Percentiles rank a stretch among this genome's conserved stretches.
phyloP scores from a whole-genome alignment of 2,113 vertebrate species.

The Baryphthengus martii region DNA sequence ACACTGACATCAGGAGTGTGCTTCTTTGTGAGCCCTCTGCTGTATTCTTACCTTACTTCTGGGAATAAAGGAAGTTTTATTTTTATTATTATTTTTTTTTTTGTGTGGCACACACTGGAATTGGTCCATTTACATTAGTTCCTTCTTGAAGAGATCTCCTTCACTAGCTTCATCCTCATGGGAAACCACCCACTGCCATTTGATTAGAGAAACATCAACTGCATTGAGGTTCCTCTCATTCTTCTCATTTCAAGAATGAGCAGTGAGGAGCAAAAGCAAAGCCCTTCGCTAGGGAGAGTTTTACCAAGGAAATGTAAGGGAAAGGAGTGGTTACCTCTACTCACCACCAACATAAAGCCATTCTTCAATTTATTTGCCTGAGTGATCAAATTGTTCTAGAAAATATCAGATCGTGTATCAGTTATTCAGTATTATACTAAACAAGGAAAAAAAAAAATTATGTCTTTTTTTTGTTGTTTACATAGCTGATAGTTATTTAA shows the following conservation, averaged over 20 bases:
- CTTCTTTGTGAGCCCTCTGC: neutral
- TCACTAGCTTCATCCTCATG: rapidly evolving
- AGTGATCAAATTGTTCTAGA: neutral
- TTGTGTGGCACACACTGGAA: neutral
- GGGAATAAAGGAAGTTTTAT: neutral
- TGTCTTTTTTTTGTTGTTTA: neutral
- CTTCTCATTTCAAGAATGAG: neutral
- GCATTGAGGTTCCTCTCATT: neutral
- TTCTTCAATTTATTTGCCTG: neutral
- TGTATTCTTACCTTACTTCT: neutral
- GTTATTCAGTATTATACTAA: neutral
- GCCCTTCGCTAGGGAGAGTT: neutral
- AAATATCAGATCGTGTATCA: neutral
- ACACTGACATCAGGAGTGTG: neutral
- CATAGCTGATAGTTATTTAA: neutral
- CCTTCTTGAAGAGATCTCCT: neutral
- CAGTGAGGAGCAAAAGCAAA: neutral
- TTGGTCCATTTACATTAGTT: neutral
- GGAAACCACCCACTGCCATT: neutral
- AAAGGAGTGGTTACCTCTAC: neutral
- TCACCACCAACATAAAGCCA: neutral
- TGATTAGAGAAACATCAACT: neutral
- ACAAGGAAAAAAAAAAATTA: neutral
- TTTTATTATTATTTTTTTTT: neutral
- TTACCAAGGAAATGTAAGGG: neutral